Evolutionary conservation across 2,888 invertebrate genomes (phyloP).

Genomic region (Nemapogon koenigi): DNA sequence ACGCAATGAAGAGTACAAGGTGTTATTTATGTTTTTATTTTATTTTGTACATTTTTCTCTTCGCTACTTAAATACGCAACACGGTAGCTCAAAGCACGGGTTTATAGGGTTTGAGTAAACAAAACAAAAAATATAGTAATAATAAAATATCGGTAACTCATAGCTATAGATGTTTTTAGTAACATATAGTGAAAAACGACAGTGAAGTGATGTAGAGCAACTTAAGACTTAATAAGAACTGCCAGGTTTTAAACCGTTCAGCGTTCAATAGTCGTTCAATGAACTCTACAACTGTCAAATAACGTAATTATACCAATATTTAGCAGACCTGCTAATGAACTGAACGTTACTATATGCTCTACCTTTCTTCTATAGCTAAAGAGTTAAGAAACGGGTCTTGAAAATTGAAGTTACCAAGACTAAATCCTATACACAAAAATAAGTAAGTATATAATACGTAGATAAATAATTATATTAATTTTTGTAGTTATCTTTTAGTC

Average conservation of each 20-base stretch:
- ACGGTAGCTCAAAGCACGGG: slow-evolving; percentile 39
- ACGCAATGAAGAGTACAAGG: slow-evolving; percentile 35
- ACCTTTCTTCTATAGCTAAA: no score
- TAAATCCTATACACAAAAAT: slow-evolving; percentile 31
- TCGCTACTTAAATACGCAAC: slow-evolving; percentile 35
- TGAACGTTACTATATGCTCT: no score
- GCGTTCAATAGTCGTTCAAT: no score
- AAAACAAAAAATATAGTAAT: background rate
- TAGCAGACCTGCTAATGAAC: no score
- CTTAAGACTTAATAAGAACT: no score
- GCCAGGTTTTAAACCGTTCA: no score
- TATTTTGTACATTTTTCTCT: slow-evolving; percentile 22
- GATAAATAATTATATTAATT: background rate
- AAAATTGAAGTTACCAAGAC: slow-evolving; percentile 56
- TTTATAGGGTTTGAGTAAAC: no score
- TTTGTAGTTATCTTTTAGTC: slow-evolving; percentile 1
- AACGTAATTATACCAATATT: background rate
- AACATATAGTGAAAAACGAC: no score
- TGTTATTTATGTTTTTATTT: slow-evolving; percentile 30
- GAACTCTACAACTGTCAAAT: no score
- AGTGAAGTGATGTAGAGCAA: no score
- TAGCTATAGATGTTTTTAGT: no score
- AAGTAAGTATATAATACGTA: background rate
- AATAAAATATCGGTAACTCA: background rate
- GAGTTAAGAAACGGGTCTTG: slow-evolving; percentile 18